A percentile compares a stretch with the other conserved stretches of the same genome.
These are phyloP conservation scores for Zelleria hepariella DNA, from an alignment of 2,888 invertebrate species.

Conservation along the genomic window DNA sequence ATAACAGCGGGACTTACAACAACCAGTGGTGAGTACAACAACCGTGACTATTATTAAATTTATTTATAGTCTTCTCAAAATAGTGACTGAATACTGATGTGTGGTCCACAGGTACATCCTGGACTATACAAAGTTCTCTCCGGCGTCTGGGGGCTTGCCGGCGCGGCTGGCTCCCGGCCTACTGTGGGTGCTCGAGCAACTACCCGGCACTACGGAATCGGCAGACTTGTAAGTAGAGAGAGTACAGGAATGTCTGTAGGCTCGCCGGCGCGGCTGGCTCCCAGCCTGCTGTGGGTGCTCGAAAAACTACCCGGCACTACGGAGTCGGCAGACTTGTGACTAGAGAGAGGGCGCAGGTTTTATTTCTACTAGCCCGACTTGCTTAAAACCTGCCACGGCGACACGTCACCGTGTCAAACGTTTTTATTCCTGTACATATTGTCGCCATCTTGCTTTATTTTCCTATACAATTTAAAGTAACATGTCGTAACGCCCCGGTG, in stretches of 20 bases:
- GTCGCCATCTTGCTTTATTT: too few species aligned
- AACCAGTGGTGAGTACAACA: constrained; percentile 77
- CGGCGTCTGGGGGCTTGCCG: constrained; percentile 25
- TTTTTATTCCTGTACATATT: too few species aligned
- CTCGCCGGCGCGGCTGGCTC: constrained; percentile 23
- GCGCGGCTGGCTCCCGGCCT: constrained; percentile 46
- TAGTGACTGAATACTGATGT: not conserved
- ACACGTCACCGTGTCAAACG: too few species aligned
- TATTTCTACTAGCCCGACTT: too few species aligned
- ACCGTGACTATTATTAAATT: too few species aligned
- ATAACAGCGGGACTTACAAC: constrained; percentile 83
- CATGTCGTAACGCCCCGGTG: too few species aligned
- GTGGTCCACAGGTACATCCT: constrained; percentile 51
- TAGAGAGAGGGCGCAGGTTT: too few species aligned
- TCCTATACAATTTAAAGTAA: too few species aligned
- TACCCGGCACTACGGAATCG: constrained; percentile 53
- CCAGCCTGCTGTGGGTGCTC: constrained; percentile 73
- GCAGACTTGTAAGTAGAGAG: constrained; percentile 49
- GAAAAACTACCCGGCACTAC: constrained; percentile 72
- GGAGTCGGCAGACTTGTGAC: constrained; percentile 47
- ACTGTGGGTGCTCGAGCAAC: constrained; percentile 76
- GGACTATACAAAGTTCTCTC: constrained; percentile 76
- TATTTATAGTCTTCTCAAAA: not conserved
- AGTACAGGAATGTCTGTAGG: too few species aligned
- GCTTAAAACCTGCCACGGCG: not conserved